phyloP scores from a whole-genome alignment of 2,888 invertebrate species.

The Eupithecia subumbrata region DNA sequence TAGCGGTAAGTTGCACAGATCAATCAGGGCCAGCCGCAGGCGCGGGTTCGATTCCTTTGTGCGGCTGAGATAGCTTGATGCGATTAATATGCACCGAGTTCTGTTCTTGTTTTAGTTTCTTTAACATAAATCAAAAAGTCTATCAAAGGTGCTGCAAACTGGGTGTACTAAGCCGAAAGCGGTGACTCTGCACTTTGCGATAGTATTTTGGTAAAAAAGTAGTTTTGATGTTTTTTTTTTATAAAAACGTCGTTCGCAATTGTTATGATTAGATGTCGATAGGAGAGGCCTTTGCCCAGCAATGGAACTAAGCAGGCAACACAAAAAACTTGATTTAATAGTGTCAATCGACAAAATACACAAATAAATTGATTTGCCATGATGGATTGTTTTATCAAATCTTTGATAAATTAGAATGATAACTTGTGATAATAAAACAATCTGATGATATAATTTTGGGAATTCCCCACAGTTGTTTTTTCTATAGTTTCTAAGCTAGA shows the following conservation, averaged over 20 bases:
- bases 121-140: neutral
- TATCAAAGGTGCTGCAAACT: neutral
- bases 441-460: neutral
- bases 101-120: conserved; percentile 18
- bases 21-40: conserved; percentile 39
- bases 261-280: too few relatives aligned
- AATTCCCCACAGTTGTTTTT: neutral
- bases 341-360: neutral
- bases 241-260: too few relatives aligned
- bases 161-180: neutral
- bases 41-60: conserved; percentile 40
- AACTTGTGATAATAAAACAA: neutral
- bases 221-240: too few relatives aligned
- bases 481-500: neutral
- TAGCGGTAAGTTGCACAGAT: conserved; percentile 24
- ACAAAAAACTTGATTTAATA: neutral
- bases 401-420: neutral
- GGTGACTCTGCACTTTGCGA: neutral
- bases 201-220: too few relatives aligned
- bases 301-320: neutral
- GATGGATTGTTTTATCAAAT: neutral
- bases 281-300: too few relatives aligned
- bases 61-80: conserved; percentile 43
- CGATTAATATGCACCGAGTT: conserved; percentile 41
- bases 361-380: neutral